Percentiles rank a stretch among this genome's conserved stretches.
Conservation (phyloP, 2,888 invertebrate species). For the Saturnia japonica region DNA sequence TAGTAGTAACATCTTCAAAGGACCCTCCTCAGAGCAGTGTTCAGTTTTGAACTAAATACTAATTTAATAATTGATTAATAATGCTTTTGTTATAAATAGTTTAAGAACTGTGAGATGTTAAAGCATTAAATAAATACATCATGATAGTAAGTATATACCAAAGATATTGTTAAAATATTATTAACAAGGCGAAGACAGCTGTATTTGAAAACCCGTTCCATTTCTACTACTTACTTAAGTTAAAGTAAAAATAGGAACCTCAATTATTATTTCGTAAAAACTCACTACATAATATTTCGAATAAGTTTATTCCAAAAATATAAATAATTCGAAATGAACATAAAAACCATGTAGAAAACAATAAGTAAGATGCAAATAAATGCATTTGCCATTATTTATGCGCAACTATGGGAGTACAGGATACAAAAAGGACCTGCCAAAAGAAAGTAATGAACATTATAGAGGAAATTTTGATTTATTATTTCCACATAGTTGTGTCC, state of each 20-base stretch:
- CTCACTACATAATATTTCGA: constrained; percentile 66
- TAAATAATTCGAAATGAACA: constrained; percentile 78
- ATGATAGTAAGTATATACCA: background rate
- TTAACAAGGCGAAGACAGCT: constrained; percentile 6
- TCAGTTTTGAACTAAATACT: background rate
- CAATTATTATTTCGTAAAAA: constrained; percentile 74
- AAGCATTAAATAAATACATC: background rate
- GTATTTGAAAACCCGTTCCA: constrained; percentile 19
- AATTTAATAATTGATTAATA: background rate
- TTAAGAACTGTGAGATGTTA: background rate
- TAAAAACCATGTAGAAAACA: constrained; percentile 79
- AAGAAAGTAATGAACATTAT: constrained; percentile 74
- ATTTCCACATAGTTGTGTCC: constrained; percentile 82
- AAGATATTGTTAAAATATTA: background rate
- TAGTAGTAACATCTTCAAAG: background rate
- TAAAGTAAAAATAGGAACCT: constrained; percentile 63
- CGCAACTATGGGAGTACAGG: constrained; percentile 50
- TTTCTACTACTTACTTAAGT: constrained; percentile 19
- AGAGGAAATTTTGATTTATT: constrained; percentile 81
- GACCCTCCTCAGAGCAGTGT: background rate
- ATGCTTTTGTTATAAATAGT: background rate
- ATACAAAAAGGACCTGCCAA: constrained; percentile 76
- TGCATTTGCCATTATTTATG: constrained; percentile 47
- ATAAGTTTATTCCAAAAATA: constrained; percentile 81
- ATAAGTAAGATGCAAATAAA: constrained; percentile 73